phyloP scores from a whole-genome alignment of 1,140 invertebrate species.

The Dysdera silvatica region DNA sequence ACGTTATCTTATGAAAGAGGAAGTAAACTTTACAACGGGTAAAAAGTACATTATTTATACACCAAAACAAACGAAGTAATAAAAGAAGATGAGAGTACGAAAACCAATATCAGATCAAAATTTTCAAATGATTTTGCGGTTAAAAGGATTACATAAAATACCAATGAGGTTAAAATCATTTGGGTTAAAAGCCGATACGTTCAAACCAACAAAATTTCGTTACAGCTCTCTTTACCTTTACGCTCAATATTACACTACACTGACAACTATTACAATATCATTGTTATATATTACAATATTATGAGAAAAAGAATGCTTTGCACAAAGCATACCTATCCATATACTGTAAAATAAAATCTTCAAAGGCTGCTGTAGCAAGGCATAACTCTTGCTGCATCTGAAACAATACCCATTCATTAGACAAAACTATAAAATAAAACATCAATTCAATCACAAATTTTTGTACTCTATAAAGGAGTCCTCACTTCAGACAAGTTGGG shows the following conservation, averaged over 20 bases:
- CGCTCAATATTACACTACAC: neutral
- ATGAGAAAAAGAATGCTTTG: neutral
- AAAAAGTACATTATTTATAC: too few relatives aligned
- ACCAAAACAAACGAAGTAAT: too few relatives aligned
- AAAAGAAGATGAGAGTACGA: too few relatives aligned
- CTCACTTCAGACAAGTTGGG: constrained; percentile 62
- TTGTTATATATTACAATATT: neutral
- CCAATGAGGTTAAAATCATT: too few relatives aligned
- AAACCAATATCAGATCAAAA: too few relatives aligned
- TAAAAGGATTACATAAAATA: too few relatives aligned
- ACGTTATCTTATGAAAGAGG: too few relatives aligned
- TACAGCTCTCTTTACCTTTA: neutral
- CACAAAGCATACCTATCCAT: constrained; percentile 55
- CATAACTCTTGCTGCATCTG: constrained; percentile 65
- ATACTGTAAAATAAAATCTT: constrained; percentile 80
- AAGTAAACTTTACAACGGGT: too few relatives aligned
- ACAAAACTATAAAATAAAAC: constrained; percentile 4
- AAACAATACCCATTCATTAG: constrained; percentile 22
- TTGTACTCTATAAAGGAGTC: neutral
- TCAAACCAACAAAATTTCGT: too few relatives aligned
- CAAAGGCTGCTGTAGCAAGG: constrained; percentile 70
- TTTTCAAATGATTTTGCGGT: too few relatives aligned
- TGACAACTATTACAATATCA: neutral
- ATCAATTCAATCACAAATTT: too few relatives aligned
- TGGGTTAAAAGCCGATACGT: too few relatives aligned